Evolutionary conservation across 2,113 vertebrate species (phyloP), one percentile per base, ranked within the genome.

Genomic region (Poeciliopsis occidentalis): DNA sequence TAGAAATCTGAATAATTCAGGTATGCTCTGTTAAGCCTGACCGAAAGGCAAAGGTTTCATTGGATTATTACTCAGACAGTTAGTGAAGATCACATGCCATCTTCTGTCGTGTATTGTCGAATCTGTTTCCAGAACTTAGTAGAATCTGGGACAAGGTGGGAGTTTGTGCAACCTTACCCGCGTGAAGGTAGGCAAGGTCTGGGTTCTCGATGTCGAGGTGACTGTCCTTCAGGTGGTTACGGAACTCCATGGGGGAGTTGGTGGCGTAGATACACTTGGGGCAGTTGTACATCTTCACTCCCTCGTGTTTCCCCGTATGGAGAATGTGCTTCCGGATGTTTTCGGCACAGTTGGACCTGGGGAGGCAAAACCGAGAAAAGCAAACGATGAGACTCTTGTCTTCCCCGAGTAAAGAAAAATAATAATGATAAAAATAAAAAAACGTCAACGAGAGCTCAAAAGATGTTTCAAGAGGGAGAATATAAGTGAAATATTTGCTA

Each of bases 221-320:
- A 1, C 82, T 93, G 6, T 98, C 98, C 80, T 99, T 99, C 87
- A 99, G 80, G 87, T 99, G 98, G 92, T 99, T 99, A 8, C 98
- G 96, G 87, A 99, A 99, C 37, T 99, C 98, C 91, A 96, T 96
- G 0, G 98, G 98, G 41, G 96, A 94, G 61, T 99, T 99, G 44
- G 96, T 98, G 76, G 95, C 97, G 6, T 94, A 95, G 81, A 91
- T 93, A 80, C 98, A 99, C 75, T 97, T 97, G 62, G 98, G 98
- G 78, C 98, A 99, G 94, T 99, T 99, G 89, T 99, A 99, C 98
- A 99, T 99, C 93, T 96, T 97, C 27, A 99, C 98, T 0, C 98
- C 98, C 88, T 99, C 98, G 1, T 99, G 98, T 64, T 99, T 99
- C 73, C 97, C 98, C 0, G 98, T 99, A 76, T 99, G 97, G 10